phyloP scores from a whole-genome alignment of 2,888 invertebrate genomes.

The Eubasilissa splendida region DNA sequence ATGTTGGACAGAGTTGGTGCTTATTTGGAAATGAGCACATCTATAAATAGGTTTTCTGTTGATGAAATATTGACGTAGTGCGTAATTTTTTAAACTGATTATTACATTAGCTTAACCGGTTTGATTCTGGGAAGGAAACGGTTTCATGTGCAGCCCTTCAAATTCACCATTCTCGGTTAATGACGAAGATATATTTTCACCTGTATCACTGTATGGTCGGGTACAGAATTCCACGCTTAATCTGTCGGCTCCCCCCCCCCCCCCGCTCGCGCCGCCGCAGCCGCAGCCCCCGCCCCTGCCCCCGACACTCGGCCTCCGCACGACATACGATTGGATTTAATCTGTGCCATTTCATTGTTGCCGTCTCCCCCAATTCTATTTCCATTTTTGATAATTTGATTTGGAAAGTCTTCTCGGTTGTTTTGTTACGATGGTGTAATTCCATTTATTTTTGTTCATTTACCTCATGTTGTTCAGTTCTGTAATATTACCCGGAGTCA shows the following conservation, averaged over 20 bases:
- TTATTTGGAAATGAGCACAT: too few relatives aligned
- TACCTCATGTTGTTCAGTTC: neutral
- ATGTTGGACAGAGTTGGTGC: too few relatives aligned
- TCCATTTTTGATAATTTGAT: neutral
- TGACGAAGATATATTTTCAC: too few relatives aligned
- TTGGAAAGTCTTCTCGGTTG: neutral
- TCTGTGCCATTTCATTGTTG: constrained; percentile 5
- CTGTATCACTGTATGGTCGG: too few relatives aligned
- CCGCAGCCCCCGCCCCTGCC: neutral
- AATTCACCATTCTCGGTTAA: too few relatives aligned
- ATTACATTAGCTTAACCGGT: too few relatives aligned
- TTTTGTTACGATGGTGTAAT: neutral
- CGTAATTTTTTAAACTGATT: too few relatives aligned
- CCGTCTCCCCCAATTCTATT: neutral
- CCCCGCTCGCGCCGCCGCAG: neutral
- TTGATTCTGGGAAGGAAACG: too few relatives aligned
- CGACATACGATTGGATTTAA: neutral
- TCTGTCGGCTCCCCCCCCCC: neutral
- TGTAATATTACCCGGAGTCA: too few relatives aligned
- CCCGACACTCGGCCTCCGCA: neutral
- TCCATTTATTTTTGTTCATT: neutral
- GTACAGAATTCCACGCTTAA: neutral
- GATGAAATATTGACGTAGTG: too few relatives aligned
- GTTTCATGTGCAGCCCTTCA: too few relatives aligned
- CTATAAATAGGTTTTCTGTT: too few relatives aligned